Evolutionary conservation across 2,888 invertebrate species (phyloP), one percentile per base, ranked within the genome.

Genomic region (Harmothoe impar): DNA sequence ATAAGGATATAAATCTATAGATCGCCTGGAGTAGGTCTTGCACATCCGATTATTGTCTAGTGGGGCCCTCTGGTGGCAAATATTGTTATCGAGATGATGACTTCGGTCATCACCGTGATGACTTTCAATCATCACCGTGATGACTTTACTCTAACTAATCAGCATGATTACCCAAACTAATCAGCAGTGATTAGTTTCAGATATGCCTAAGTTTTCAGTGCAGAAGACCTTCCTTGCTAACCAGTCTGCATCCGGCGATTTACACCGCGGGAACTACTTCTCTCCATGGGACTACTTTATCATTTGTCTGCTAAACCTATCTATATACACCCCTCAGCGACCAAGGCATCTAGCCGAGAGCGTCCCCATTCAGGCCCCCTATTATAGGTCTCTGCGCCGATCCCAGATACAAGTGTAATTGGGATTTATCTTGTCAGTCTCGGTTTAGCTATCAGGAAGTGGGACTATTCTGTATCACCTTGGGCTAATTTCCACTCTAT

Each of bases 161-260:
- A n/a, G n/a, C n/a, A n/a, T n/a, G n/a, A n/a, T n/a, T n/a, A n/a
- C n/a, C n/a, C n/a, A n/a, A n/a, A n/a, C n/a, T n/a, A n/a, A n/a
- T n/a, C n/a, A n/a, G n/a, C n/a, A n/a, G n/a, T n/a, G n/a, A n/a
- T n/a, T n/a, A n/a, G n/a, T n/a, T n/a, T n/a, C n/a, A n/a, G n/a
- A n/a, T n/a, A n/a, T n/a, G n/a, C n/a, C n/a, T n/a, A n/a, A n/a
- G n/a, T n/a, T n/a, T n/a, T n/a, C n/a, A n/a, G n/a, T n/a, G n/a
- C n/a, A 25, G 29, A 25, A 72, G 72, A 25, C 25, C 29, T 25
- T 15, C 72, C 72, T 0, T 20, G 72, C 72, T 72, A 72, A 29
- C 72, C 72, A 72, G 72, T 72, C 72, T 25, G 29, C 81, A 33
- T 43, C 81, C 43, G 20, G 81, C 81, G 25, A 81, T 81, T 81